phyloP scores from a whole-genome alignment of 1,140 invertebrate species.

The Trichonephila clavata region DNA sequence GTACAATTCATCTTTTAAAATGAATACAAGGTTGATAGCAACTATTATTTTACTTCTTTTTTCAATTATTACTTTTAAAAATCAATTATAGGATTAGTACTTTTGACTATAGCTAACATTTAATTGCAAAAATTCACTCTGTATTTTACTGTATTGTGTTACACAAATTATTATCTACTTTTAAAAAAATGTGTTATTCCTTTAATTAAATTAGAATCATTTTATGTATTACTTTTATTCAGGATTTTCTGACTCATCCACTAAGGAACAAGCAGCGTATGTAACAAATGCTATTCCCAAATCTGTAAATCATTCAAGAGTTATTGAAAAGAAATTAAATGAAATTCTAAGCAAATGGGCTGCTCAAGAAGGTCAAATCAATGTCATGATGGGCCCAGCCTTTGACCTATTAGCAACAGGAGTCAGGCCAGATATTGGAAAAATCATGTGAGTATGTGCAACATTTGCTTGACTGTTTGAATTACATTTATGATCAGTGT shows the following conservation, averaged over 20 bases:
- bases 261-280: constrained; percentile 18
- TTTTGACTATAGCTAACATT: too few species aligned
- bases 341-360: constrained; percentile 37
- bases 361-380: constrained; percentile 10
- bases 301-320: constrained; percentile 44
- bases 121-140: too few species aligned
- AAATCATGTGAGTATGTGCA: constrained; percentile 39
- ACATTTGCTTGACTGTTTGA: background rate
- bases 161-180: too few species aligned
- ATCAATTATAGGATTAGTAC: too few species aligned
- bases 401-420: constrained; percentile 62
- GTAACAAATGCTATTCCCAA: constrained; percentile 65
- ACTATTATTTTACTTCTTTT: too few species aligned
- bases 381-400: constrained; percentile 68
- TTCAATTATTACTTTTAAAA: too few species aligned
- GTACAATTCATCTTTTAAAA: too few species aligned
- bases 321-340: constrained; percentile 41
- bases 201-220: too few species aligned
- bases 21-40: too few species aligned
- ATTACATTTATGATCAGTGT: background rate
- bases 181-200: too few species aligned
- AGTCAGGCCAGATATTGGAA: constrained; percentile 12
- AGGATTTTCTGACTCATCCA: constrained; percentile 49
- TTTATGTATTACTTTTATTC: background rate
- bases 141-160: too few species aligned